These are phyloP conservation scores for Bryconaethiops microstoma DNA, from an alignment of 2,797 vertebrate species.

Conservation along the genomic window DNA sequence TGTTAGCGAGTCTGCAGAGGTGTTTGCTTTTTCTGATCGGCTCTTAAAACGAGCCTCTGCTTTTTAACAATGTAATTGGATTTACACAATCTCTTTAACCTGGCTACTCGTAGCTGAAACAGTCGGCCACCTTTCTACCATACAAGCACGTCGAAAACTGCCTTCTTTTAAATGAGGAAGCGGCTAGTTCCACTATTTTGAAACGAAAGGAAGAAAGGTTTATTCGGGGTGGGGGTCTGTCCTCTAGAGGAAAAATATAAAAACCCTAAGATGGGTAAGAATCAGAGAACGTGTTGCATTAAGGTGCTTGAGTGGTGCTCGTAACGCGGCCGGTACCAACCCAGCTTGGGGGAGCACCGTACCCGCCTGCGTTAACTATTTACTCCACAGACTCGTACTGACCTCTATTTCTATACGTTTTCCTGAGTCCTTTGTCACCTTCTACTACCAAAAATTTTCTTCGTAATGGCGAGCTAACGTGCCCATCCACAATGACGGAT, in stretches of 20 bases:
- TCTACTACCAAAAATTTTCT: constrained; percentile 14
- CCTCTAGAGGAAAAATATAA: background rate
- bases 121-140: too few relatives aligned
- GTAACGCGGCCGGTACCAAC: background rate
- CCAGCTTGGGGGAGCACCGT: background rate
- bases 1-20: background rate
- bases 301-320: background rate
- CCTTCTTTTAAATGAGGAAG: constrained; percentile 44
- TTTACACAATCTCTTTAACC: constrained; percentile 73
- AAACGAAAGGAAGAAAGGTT: constrained; percentile 17
- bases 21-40: constrained; percentile 25
- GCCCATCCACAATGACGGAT: constrained; percentile 67
- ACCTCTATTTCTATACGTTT: background rate
- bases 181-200: background rate
- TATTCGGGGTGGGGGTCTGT: constrained; percentile 28
- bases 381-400: background rate
- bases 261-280: background rate
- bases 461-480: constrained; percentile 53
- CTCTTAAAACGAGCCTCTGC: constrained; percentile 55
- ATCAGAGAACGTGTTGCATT: background rate
- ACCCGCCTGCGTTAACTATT: background rate
- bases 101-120: constrained; percentile 53
- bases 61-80: constrained; percentile 72
- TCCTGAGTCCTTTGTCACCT: background rate
- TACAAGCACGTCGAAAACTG: constrained; percentile 29